Percentiles rank a stretch among this genome's conserved stretches.
These are phyloP conservation scores for Drosophila quadrilineata DNA, from an alignment of 1,140 invertebrate genomes.

Conservation along the genomic window DNA sequence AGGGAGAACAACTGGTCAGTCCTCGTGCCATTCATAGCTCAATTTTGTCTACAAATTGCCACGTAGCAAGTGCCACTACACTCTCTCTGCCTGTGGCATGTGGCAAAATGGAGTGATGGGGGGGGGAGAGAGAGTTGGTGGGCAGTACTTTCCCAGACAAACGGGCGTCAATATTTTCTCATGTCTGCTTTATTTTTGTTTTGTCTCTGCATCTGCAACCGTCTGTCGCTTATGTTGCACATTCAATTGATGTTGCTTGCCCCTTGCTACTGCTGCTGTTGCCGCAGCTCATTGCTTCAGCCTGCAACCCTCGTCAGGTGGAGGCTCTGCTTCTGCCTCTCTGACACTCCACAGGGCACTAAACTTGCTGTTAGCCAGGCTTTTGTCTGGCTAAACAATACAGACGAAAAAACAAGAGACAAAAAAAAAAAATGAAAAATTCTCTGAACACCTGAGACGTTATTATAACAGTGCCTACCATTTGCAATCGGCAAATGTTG, in stretches of 20 bases:
- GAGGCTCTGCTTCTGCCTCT: no score
- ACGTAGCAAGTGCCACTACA: background rate
- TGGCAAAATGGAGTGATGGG: conserved; percentile 28
- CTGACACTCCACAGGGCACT: background rate
- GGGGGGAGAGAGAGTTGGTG: no score
- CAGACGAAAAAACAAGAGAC: no score
- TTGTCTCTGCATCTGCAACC: conserved; percentile 1
- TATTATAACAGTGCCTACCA: conserved; percentile 26
- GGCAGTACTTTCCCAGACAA: conserved; percentile 10
- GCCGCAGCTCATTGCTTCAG: no score
- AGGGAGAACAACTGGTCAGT: background rate
- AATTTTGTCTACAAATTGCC: conserved; percentile 42
- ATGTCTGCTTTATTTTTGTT: background rate
- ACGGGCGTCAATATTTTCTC: conserved; percentile 22
- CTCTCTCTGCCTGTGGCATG: conserved; percentile 7
- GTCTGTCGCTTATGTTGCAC: conserved; percentile 11
- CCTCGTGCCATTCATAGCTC: conserved; percentile 21
- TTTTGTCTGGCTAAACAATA: conserved; percentile 1
- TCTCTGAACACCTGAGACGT: conserved; percentile 35
- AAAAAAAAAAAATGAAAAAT: no score
- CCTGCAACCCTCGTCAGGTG: background rate
- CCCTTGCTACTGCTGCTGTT: no score
- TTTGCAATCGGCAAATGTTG: conserved; percentile 14
- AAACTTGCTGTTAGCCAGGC: conserved; percentile 26
- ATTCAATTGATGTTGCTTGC: conserved; percentile 19